phyloP scores from a whole-genome alignment of 23 tunicate species.

The Ascidia mentula region DNA sequence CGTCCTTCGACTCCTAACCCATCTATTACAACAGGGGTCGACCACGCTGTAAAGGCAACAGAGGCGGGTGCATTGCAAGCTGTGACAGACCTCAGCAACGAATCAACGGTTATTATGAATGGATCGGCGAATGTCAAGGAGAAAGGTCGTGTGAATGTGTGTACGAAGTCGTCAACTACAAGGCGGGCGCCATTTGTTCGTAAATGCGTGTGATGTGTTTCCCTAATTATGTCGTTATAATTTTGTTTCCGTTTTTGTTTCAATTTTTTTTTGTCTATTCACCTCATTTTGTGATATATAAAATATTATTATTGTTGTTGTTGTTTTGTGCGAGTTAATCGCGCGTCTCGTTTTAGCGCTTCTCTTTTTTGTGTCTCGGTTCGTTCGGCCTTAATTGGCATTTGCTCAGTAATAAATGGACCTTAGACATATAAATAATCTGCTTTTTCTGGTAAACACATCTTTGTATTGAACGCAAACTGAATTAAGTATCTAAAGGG shows the following conservation, averaged over 20 bases:
- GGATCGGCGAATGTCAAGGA: constrained; percentile 60
- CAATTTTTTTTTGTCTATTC: neutral
- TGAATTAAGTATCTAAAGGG: no score
- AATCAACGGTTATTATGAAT: neutral
- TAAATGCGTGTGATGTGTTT: neutral
- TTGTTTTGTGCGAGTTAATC: neutral
- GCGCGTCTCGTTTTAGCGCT: neutral
- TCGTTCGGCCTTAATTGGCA: no score
- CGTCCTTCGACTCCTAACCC: neutral
- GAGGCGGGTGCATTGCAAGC: constrained; percentile 50
- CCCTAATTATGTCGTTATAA: neutral
- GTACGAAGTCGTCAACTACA: constrained; percentile 2
- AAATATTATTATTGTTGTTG: neutral
- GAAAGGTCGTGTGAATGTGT: constrained; percentile 41
- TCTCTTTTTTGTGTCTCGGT: neutral
- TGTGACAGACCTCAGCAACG: constrained; percentile 23
- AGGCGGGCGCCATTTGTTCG: constrained; percentile 25
- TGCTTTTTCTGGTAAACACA: no score
- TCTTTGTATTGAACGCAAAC: no score
- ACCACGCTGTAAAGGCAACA: constrained; percentile 33
- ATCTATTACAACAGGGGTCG: constrained; percentile 28
- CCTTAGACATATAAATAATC: no score
- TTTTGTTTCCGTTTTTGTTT: neutral
- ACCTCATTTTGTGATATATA: neutral
- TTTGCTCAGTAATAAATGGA: no score